Evolutionary conservation across 2,797 vertebrate species (phyloP), one percentile per base, ranked within the genome.

Genomic region (Gambelia wislizenii): DNA sequence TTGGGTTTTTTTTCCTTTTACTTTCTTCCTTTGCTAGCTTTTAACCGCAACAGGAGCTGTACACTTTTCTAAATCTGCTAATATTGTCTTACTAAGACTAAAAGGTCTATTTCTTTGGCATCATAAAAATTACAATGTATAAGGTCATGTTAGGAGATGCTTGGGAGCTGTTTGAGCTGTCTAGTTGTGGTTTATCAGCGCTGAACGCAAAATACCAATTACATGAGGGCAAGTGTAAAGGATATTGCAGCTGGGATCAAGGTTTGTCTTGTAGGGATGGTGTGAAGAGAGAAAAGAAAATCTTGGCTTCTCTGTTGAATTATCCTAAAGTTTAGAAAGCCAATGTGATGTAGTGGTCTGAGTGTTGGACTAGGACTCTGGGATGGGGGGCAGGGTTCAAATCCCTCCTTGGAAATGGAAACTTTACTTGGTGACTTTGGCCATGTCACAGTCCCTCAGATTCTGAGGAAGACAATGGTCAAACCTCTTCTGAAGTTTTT

Each of bases 111-210:
- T 92, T 90, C 56, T 20, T 67, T 0, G 0, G 69, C 59, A 82
- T 91, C 61, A 16, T 72, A 87, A 80, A 78, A 91, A 75, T 86
- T 70, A 91, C 85, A 78, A 90, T 92, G 49, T 84, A 61, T 67
- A 83, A 88, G 88, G 84, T 83, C 59, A 72, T 87, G 82, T 91
- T 83, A 54, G 67, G 44, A 44, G 59, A 78, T 84, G 87, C 91
- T 94, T 88, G 86, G 89, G 75, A 87, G 92, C 54, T 83, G 22
- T 88, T 90, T 88, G 80, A 91, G 81, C 76, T 84, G 86, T 79
- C 78, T 84, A 6, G 0, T 39, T 84, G 54, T 0, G 5, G 49
- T 72, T 83, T 36, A 92, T 54, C 79, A 59, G 52, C 14, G 49
- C 27, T 69, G 91, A 92, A 91, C 94, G 83, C 61, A 89, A 93